Percentiles rank a stretch among this genome's conserved stretches.
These are phyloP conservation scores for Cephonodes hylas DNA, from an alignment of 2,888 invertebrate genomes.

Conservation along the genomic window DNA sequence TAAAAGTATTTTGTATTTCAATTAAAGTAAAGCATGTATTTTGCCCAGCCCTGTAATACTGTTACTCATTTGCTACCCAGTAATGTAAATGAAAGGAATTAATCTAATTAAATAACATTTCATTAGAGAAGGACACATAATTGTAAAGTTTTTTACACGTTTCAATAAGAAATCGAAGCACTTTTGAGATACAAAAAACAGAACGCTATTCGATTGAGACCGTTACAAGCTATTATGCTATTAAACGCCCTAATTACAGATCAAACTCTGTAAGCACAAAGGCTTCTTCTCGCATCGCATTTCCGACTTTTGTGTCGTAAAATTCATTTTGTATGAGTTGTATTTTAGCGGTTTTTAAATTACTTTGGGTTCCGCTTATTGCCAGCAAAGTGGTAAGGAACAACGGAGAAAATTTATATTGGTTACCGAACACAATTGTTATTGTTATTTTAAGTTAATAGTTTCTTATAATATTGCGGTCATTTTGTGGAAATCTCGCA, in stretches of 20 bases:
- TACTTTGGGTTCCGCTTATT: conserved; percentile 47
- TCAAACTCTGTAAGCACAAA: conserved; percentile 75
- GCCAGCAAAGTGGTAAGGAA: conserved; percentile 9
- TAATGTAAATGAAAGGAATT: background rate
- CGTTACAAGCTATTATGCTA: conserved; percentile 70
- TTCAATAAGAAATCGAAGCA: conserved; percentile 48
- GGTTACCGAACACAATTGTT: background rate
- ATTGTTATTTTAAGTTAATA: background rate
- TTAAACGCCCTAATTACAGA: conserved; percentile 76
- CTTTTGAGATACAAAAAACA: conserved; percentile 55
- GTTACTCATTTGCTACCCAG: background rate
- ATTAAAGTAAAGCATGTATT: no score
- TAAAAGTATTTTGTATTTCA: no score
- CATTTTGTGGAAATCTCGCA: background rate
- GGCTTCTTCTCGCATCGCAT: conserved; percentile 60
- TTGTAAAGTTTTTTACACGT: conserved; percentile 39
- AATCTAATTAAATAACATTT: conserved; percentile 4
- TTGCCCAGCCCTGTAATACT: no score
- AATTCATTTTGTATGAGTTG: conserved; percentile 54
- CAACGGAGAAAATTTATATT: conserved; percentile 4
- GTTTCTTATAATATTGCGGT: conserved; percentile 1
- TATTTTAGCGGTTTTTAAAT: conserved; percentile 65
- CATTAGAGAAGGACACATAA: background rate
- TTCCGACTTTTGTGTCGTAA: conserved; percentile 69
- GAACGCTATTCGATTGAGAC: conserved; percentile 66